Evolutionary conservation across 2,888 invertebrate species (phyloP).

Genomic region (Heliconius sara): DNA sequence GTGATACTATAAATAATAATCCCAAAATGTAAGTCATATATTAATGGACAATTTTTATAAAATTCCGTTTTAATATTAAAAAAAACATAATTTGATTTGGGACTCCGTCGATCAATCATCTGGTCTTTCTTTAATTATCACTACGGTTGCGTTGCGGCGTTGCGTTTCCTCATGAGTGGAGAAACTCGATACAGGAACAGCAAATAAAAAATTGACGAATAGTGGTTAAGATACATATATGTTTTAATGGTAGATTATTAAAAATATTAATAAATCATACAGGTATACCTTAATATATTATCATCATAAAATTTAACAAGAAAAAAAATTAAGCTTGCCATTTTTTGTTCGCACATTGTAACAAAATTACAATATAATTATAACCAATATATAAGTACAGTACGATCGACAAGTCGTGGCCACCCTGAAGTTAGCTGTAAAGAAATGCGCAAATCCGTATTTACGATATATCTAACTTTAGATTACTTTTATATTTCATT

Average conservation of each 20-base stretch:
- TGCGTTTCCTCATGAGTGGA: background rate
- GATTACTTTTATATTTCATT: background rate
- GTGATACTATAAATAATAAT: no score
- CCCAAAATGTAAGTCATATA: no score
- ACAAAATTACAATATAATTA: background rate
- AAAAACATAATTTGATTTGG: no score
- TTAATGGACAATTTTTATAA: no score
- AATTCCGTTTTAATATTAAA: no score
- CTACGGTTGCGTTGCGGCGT: background rate
- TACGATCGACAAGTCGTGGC: background rate
- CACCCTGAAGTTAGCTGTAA: background rate
- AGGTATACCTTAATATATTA: background rate
- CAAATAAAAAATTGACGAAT: background rate
- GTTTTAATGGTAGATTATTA: background rate
- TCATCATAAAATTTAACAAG: background rate
- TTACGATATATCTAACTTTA: background rate
- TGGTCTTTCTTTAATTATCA: no score
- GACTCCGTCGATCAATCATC: no score
- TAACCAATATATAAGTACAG: background rate
- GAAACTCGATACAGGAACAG: background rate
- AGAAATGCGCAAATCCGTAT: background rate
- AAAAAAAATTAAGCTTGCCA: background rate
- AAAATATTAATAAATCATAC: background rate
- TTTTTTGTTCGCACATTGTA: conserved; percentile 15
- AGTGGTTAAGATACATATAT: background rate